A percentile compares a stretch with the other conserved stretches of the same genome.
These are phyloP conservation scores for Ceuthmochares aereus DNA, from an alignment of 2,113 vertebrate species.

Conservation along the genomic window DNA sequence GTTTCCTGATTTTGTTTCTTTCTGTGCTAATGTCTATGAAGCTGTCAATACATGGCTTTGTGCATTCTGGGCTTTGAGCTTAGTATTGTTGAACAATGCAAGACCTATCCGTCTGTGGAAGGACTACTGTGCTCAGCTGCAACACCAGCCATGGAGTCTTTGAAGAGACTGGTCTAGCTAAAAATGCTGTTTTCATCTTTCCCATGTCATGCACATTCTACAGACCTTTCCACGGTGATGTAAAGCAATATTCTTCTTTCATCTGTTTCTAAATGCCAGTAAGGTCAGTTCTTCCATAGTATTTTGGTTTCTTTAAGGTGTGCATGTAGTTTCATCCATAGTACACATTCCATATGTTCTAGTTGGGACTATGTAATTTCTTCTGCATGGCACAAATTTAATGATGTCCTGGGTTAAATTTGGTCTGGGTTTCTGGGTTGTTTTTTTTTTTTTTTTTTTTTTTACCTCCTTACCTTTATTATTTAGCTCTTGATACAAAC, in stretches of 20 bases:
- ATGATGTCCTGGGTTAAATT: neutral
- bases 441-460: neutral
- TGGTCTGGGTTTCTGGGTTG: too few species aligned
- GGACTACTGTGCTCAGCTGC: neutral
- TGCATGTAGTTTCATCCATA: neutral
- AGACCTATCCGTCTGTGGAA: neutral
- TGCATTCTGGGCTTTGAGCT: neutral
- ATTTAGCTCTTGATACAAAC: rapidly evolving
- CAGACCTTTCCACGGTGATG: neutral
- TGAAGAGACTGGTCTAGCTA: neutral
- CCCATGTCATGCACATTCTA: neutral
- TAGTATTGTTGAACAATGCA: neutral
- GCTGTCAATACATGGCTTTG: too few species aligned
- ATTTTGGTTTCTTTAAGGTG: neutral
- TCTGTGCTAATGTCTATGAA: too few species aligned
- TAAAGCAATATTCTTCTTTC: neutral
- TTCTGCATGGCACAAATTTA: neutral
- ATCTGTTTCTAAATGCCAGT: neutral
- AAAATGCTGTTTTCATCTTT: neutral
- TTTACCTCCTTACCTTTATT: neutral
- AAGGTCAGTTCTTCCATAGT: neutral
- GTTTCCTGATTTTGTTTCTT: too few species aligned
- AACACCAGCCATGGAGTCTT: neutral
- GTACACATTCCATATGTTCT: neutral
- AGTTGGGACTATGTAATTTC: neutral